Percentiles rank a stretch among this genome's conserved stretches.
Evolutionary conservation across 2,113 vertebrate genomes (phyloP).

Genomic region (Dendropsophus ebraccatus): DNA sequence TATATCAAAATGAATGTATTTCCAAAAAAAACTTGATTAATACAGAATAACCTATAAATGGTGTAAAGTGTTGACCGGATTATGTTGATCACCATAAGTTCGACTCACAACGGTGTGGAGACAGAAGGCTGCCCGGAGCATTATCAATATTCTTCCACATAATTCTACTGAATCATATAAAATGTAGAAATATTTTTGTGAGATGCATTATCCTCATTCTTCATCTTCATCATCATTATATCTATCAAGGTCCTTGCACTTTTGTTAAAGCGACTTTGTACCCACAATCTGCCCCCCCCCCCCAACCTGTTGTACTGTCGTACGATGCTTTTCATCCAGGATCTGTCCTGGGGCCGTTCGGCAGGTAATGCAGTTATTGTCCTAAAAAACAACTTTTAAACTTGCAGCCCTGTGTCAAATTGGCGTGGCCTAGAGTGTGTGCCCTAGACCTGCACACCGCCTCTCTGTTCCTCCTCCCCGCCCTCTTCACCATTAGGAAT

Average conservation of each 20-base stretch:
- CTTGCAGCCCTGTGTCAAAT: no score
- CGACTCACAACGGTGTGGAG: background rate
- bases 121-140: background rate
- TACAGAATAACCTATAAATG: background rate
- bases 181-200: background rate
- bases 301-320: no score
- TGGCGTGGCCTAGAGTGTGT: no score
- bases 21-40: background rate
- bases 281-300: no score
- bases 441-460: no score
- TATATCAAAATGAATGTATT: slow-evolving; percentile 19
- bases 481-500: no score
- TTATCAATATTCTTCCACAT: background rate
- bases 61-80: background rate
- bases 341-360: no score
- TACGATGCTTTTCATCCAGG: no score
- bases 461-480: no score
- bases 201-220: background rate
- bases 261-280: no score
- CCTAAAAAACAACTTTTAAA: no score
- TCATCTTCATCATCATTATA: background rate
- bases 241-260: background rate
- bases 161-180: background rate
- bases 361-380: no score
- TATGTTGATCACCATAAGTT: background rate